Percentiles rank a stretch among this genome's conserved stretches.
Evolutionary conservation across 2,797 vertebrate species (phyloP).

Genomic region (Myotis findleyi): DNA sequence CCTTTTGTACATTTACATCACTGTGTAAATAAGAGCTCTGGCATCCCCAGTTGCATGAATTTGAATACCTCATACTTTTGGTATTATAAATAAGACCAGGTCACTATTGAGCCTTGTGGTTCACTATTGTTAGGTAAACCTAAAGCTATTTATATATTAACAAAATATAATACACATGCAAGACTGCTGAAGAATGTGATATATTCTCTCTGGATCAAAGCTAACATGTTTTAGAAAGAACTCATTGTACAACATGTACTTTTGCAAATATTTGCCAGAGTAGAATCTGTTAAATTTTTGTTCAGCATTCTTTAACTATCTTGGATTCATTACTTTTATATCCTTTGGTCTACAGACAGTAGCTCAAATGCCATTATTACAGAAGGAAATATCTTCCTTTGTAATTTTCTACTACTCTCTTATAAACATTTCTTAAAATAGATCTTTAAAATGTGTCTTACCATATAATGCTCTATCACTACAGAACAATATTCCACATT

Average conservation of each 20-base stretch:
- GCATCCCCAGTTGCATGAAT: slow-evolving; percentile 41
- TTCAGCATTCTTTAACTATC: background rate
- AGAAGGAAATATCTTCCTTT: slow-evolving; percentile 50
- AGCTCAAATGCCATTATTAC: slow-evolving; percentile 41
- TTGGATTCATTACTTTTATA: slow-evolving; percentile 37
- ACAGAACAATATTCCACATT: background rate
- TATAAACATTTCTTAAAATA: slow-evolving; percentile 61
- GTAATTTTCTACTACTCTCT: slow-evolving; percentile 40
- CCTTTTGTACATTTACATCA: slow-evolving; percentile 53
- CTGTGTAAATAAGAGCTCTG: slow-evolving; percentile 66
- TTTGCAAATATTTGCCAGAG: slow-evolving; percentile 27
- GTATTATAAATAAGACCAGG: slow-evolving; percentile 70
- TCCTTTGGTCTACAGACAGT: background rate
- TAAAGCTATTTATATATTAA: slow-evolving; percentile 53
- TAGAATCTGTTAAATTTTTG: slow-evolving; percentile 35
- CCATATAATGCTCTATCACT: background rate
- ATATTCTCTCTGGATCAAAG: slow-evolving; percentile 40
- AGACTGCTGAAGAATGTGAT: slow-evolving; percentile 34
- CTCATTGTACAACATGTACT: background rate
- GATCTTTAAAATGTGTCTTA: slow-evolving; percentile 31
- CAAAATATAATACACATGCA: slow-evolving; percentile 39
- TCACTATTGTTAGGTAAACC: slow-evolving; percentile 46
- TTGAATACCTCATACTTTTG: slow-evolving; percentile 54
- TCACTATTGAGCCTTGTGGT: slow-evolving; percentile 31
- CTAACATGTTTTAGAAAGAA: slow-evolving; percentile 54